Base-by-base conservation (phyloP, 1,140 invertebrate genomes). In the Hormaphis cornu region DNA sequence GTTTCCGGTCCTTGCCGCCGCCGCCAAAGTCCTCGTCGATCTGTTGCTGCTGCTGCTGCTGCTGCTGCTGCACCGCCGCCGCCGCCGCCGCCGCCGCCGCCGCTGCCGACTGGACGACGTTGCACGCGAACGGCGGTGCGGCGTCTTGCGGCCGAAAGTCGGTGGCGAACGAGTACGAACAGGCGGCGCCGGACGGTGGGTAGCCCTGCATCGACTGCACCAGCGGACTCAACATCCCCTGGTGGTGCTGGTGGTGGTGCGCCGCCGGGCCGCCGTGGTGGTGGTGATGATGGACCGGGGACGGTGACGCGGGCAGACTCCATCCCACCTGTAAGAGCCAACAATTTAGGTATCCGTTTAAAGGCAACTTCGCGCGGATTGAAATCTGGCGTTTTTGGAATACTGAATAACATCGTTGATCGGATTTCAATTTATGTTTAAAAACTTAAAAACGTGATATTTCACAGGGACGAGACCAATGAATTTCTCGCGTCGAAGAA, bases 141-240 rank as follows among this genome's bases (percentile, higher is more conserved):
- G 58, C 79, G 1, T 78, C 76, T 5, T 83, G 85, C 0, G 86
- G 79, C 46, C 86, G 77, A 76, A 90, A 89, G 75, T 90, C 89
- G 0, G 89, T 86, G 0, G 88, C 88, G 76, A 90, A 88, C 10
- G 87, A 89, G 73, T 89, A 90, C 14, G 54, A n/a, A n/a, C n/a
- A n/a, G 0, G 86, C 87, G 9, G 86, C 82, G 28, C 81, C 80
- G 59, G 82, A 83, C 22, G 82, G n/a, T n/a, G n/a, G 81, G 72
- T 87, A 87, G 56, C 83, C 76, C 1, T 28, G n/a, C 56, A 52
- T 63, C 3, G 59, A n/a, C n/a, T n/a, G n/a, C 78, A 79, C 59
- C 42, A 75, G 69, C 2, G 74, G 74, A 61, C 73, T 74, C 33
- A 76, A 70, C 54, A 70, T 70, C 50, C 37, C 71, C 50, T 66